Percentiles rank a stretch among this genome's conserved stretches.
Evolutionary conservation across 2,888 invertebrate genomes (phyloP).

Genomic region (Chaetoderma sp.): DNA sequence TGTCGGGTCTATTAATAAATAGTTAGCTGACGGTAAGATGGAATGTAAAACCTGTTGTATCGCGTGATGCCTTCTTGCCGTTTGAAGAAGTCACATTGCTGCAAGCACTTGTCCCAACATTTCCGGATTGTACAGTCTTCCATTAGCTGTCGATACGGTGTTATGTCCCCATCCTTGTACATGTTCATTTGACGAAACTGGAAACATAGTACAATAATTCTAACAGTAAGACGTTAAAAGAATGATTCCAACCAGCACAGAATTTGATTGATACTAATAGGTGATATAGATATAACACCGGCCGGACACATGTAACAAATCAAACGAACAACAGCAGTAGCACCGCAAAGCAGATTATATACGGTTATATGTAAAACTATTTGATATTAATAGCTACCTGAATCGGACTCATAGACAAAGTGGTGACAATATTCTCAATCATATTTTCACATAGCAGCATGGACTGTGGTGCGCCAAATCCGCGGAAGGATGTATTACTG

Average conservation of each 20-base stretch:
- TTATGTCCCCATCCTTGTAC: background rate
- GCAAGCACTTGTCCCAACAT: slow-evolving; percentile 66
- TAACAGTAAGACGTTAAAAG: too few species aligned
- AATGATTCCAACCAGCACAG: too few species aligned
- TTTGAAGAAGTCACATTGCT: slow-evolving; percentile 52
- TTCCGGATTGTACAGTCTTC: slow-evolving; percentile 75
- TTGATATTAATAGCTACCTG: too few species aligned
- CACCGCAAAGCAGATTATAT: too few species aligned
- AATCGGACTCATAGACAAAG: too few species aligned
- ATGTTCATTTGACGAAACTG: slow-evolving; percentile 62
- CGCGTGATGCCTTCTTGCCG: slow-evolving; percentile 50
- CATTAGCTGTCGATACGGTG: slow-evolving; percentile 66
- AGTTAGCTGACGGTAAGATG: too few species aligned
- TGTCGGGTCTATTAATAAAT: too few species aligned
- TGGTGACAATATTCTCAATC: slow-evolving; percentile 73
- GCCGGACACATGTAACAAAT: too few species aligned
- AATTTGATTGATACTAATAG: too few species aligned
- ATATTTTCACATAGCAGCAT: slow-evolving; percentile 49
- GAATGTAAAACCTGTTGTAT: slow-evolving; percentile 68
- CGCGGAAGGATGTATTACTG: slow-evolving; percentile 91
- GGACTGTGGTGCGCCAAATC: slow-evolving; percentile 58
- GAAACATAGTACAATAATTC: slow-evolving; percentile 4
- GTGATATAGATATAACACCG: too few species aligned
- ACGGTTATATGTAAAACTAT: too few species aligned
- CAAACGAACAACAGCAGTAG: too few species aligned